Percentiles rank a stretch among this genome's conserved stretches.
Evolutionary conservation across 2,113 vertebrate genomes (phyloP).

Genomic region (Felis catus): F.catus_Fca126_mat1.0 CM031427.1:13757001-13757500

Average conservation of each 20-base stretch:
- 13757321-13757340: not conserved
- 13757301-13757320: not conserved
- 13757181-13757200: not conserved
- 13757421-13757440: not conserved
- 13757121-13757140: not conserved
- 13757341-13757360: not conserved
- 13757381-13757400: not conserved
- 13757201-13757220: not conserved
- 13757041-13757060: not conserved
- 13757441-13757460: not conserved
- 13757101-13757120: not conserved
- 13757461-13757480: not conserved
- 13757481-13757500: not conserved
- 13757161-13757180: not conserved
- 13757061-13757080: not conserved
- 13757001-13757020: not conserved
- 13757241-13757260: not conserved
- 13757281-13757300: not conserved
- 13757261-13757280: not conserved
- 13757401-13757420: not conserved
- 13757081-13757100: not conserved
- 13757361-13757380: not conserved
- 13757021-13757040: not conserved
- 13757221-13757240: not conserved
- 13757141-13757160: not conserved